A percentile compares a stretch with the other conserved stretches of the same genome.
Evolutionary conservation across 2,797 vertebrate species (phyloP).

Genomic region (Oreortyx pictus): DNA sequence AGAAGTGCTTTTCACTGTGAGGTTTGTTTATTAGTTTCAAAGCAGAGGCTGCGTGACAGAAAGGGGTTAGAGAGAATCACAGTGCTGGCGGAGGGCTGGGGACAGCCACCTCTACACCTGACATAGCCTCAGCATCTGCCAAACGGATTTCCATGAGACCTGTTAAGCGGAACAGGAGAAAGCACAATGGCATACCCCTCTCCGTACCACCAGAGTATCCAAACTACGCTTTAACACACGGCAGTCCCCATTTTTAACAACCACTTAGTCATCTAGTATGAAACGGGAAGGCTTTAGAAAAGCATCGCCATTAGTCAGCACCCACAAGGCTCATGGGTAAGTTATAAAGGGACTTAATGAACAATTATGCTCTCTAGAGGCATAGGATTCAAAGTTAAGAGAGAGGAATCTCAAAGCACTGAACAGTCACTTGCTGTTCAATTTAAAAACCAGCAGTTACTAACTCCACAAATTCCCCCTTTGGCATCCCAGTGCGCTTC

Average conservation of each 20-base stretch:
- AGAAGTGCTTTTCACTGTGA: slow-evolving; percentile 12
- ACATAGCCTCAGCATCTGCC: neutral
- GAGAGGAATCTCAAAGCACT: neutral
- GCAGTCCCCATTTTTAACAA: neutral
- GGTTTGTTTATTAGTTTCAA: slow-evolving; percentile 50
- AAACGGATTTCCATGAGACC: neutral
- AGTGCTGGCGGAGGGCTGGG: neutral
- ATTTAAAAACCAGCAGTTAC: neutral
- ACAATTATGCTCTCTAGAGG: neutral
- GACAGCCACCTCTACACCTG: neutral
- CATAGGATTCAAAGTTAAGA: neutral
- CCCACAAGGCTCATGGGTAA: neutral
- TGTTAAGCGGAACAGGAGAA: neutral
- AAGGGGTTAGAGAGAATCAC: slow-evolving; percentile 26
- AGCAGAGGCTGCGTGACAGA: slow-evolving; percentile 48
- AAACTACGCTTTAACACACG: neutral
- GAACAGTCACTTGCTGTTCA: neutral
- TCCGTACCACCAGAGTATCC: neutral
- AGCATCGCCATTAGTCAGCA: neutral
- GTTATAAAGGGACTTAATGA: slow-evolving; percentile 1
- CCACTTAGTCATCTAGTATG: neutral
- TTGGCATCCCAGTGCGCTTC: neutral
- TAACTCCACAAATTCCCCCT: neutral
- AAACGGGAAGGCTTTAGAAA: slow-evolving; percentile 24
- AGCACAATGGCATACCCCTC: neutral